Evolutionary conservation across 2,888 invertebrate genomes (phyloP), one percentile per base, ranked within the genome.

Genomic region (Argyresthia goedartella): DNA sequence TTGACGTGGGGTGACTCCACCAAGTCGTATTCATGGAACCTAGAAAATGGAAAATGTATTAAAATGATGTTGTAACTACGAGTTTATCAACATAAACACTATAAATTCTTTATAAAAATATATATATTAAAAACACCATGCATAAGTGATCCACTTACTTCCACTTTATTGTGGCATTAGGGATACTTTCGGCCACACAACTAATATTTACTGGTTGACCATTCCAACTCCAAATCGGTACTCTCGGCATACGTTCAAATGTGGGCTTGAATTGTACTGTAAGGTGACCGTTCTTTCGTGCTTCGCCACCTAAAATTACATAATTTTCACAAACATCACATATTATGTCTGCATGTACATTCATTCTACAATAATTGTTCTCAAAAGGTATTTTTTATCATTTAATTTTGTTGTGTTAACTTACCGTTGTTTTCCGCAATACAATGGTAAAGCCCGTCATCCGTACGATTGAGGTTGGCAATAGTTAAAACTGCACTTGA

Each of bases 141-240:
- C 9, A 36, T 39, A 15, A 43, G 43, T 56, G 47, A 43, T 8
- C 34, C 58, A 68, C 84, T 74, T 85, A 90, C 73, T 89, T 90
- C 96, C 96, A 97, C 67, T 91, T 91, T 61, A 97, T 95, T 8
- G 96, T 96, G 0, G 97, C 97, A 71, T 97, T 97, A 3, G 97
- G 97, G 64, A 97, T 89, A 68, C 91, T 90, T 75, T 95, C 94
- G n/a, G 96, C 95, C 47, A 94, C 87, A 69, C 97, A 97, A 55
- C 93, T 94, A 7, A 97, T 87, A 73, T 97, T 97, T 1, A 93
- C 94, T 1, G 92, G 91, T 61, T 89, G 89, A 43, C 90, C 88
- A 49, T 93, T 91, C 96, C 96, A 97, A 36, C 93, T 93, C 91
- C 93, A 96, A 0, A 92, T 89, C 0, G 94, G 93, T 4, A 92